Percentiles rank a stretch among this genome's conserved stretches.
These are phyloP conservation scores for Seira ritae DNA, from an alignment of 2,888 invertebrate genomes.

Conservation along the genomic window DNA sequence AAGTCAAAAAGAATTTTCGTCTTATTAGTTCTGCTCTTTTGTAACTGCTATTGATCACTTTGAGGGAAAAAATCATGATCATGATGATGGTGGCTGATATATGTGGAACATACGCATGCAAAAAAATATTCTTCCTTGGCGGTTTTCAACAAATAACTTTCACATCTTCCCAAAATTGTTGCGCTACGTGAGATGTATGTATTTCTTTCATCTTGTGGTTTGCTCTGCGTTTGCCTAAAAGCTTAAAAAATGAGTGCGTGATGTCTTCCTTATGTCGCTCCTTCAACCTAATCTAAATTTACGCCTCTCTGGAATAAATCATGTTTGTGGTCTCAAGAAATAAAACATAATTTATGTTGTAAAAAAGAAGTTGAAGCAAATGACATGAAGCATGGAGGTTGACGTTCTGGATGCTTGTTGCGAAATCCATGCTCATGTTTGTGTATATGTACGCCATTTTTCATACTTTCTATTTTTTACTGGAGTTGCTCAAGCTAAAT, in stretches of 20 bases:
- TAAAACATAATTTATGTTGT: constrained; percentile 16
- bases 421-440: constrained; percentile 40
- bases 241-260: background rate
- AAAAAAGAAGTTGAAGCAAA: constrained; percentile 28
- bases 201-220: constrained; percentile 44
- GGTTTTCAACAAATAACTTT: constrained; percentile 16
- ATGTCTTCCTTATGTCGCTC: constrained; percentile 41
- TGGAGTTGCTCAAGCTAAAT: background rate
- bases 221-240: background rate
- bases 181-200: too few species aligned
- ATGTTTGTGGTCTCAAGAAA: constrained; percentile 11
- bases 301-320: constrained; percentile 14
- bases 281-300: constrained; percentile 5
- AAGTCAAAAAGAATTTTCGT: constrained; percentile 53
- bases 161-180: background rate
- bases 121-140: constrained; percentile 5
- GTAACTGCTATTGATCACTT: constrained; percentile 54
- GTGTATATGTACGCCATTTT: constrained; percentile 51
- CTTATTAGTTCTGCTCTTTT: constrained; percentile 56
- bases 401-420: constrained; percentile 24
- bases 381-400: constrained; percentile 37
- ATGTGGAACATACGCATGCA: background rate
- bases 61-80: constrained; percentile 8
- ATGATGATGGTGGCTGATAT: constrained; percentile 18
- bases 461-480: constrained; percentile 28